These are phyloP conservation scores for Sepioteuthis lessoniana DNA, from an alignment of 2,888 invertebrate species.

Conservation along the genomic window DNA sequence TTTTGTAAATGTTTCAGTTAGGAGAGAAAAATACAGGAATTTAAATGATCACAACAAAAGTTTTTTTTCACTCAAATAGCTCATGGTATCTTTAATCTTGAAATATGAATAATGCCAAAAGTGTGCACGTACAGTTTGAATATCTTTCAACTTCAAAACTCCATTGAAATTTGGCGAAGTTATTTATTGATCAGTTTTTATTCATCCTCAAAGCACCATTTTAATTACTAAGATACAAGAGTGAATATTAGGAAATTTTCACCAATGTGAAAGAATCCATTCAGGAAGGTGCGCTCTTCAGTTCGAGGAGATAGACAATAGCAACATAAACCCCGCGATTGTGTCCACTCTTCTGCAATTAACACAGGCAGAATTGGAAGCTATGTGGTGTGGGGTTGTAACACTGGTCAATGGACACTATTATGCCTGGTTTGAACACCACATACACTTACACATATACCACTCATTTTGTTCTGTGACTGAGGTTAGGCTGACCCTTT, in stretches of 20 bases:
- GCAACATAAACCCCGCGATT: background rate
- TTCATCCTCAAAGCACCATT: background rate
- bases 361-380: background rate
- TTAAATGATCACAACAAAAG: too few relatives aligned
- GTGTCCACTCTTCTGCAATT: slow-evolving; percentile 10
- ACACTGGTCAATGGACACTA: background rate
- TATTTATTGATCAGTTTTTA: background rate
- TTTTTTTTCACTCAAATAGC: too few relatives aligned
- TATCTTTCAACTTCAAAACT: background rate
- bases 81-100: too few relatives aligned
- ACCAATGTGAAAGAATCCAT: background rate
- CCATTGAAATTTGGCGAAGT: background rate
- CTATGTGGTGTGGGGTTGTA: background rate
- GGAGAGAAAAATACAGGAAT: too few relatives aligned
- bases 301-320: background rate
- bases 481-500: slow-evolving; percentile 36
- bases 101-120: background rate
- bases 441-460: background rate
- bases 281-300: background rate
- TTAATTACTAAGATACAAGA: background rate
- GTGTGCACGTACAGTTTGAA: background rate
- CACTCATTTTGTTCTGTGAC: background rate
- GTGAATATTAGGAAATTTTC: background rate
- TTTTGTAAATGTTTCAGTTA: too few relatives aligned
- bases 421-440: background rate